Base-by-base conservation (phyloP, 2,888 invertebrate genomes). In the Petrolisthes manimaculis region DNA sequence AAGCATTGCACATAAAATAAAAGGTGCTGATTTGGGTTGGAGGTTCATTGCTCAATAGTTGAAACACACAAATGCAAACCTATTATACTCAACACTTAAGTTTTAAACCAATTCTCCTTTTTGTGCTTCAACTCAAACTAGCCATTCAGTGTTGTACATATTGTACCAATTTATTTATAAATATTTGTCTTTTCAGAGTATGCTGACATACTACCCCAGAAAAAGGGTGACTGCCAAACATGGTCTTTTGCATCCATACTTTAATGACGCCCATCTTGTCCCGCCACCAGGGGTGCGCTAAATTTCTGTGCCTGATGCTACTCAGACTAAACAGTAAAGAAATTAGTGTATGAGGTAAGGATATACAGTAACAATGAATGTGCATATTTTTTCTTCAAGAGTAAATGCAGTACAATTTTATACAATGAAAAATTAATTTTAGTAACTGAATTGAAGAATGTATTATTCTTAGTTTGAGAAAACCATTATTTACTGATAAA, bases 201-300 rank as follows among this genome's bases (percentile, higher is more conserved):
- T 95, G 93, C 93, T 95, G 92, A 92, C 94, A 90, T 95, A 95
- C 92, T 94, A 95, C 91, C 95, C 95, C 37, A 92, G 93, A n/a
- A 92, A 93, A 56, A 93, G 95, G 86, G 93, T 95, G 83, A 93
- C 94, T 24, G 94, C 94, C 53, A 93, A 93, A 91, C 93, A 92
- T 69, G 94, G 94, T 9, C 92, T 95, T 88, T 92, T 92, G n/a
- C 94, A 95, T 92, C 92, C 93, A 3, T 95, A 94, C 92, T 95
- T 95, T 92, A 91, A 92, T 71, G 93, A 93, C 86, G 90, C 89
- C 37, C 85, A 74, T 71, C 74, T 88, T 56, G 83, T 91, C 37
- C 83, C 85, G 4, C 91, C 91, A 5, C 88, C 90, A 0, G 83
- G 83, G 18, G 78, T 87, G 12, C 78, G 78, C 51, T 86, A 55